These are phyloP conservation scores for Passer montanus DNA, from an alignment of 2,113 vertebrate genomes.

Conservation along the genomic window DNA sequence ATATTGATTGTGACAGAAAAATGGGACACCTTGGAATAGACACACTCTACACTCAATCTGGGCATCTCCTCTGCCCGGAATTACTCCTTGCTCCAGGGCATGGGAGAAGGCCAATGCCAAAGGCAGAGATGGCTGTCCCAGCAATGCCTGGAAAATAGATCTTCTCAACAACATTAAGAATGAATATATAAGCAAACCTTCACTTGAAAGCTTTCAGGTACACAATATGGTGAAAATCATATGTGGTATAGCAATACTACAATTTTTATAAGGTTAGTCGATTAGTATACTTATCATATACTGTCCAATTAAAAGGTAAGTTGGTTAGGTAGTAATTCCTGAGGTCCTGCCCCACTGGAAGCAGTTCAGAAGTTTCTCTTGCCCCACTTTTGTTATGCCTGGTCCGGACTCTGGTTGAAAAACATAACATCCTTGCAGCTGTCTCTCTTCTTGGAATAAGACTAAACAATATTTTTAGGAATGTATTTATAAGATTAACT, in stretches of 20 bases:
- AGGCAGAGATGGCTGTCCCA: neutral
- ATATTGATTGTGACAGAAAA: conserved; percentile 23
- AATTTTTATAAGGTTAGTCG: neutral
- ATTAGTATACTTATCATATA: neutral
- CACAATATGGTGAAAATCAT: accelerated
- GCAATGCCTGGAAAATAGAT: neutral
- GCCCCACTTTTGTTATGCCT: neutral
- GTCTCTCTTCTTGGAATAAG: neutral
- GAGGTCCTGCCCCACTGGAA: neutral
- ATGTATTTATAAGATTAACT: neutral
- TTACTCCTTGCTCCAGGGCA: neutral
- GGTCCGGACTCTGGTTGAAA: neutral
- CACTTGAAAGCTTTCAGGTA: neutral
- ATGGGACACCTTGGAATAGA: conserved; percentile 43
- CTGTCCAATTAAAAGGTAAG: neutral
- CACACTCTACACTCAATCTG: neutral
- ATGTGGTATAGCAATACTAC: neutral
- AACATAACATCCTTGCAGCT: neutral
- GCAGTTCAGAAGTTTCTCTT: neutral
- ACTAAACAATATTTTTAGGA: neutral
- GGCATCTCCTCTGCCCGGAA: neutral
- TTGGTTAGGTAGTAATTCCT: neutral
- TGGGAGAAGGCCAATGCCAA: neutral
- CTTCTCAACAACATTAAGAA: neutral
- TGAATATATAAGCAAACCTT: neutral